Evolutionary conservation across 2,888 invertebrate genomes (phyloP).

Genomic region (Folsomia manolachei): DNA sequence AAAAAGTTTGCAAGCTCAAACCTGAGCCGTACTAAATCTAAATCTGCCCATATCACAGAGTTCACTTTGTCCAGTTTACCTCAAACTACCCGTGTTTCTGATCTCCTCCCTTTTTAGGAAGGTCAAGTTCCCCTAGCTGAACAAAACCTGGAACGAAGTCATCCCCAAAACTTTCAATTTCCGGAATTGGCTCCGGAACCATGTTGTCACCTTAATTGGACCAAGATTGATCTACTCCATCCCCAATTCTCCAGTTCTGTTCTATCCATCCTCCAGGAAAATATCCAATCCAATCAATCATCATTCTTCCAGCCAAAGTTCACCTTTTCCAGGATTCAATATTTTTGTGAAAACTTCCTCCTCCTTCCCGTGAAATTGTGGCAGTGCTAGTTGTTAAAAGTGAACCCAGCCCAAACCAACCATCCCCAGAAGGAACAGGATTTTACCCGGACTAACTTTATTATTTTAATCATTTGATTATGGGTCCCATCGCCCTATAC

Average conservation of each 20-base stretch:
- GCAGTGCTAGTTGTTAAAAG: background rate
- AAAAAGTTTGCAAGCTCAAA: too few relatives aligned
- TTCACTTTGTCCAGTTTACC: too few relatives aligned
- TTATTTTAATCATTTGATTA: slow-evolving; percentile 26
- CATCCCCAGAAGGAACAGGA: background rate
- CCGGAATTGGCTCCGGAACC: background rate
- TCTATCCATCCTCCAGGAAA: too few relatives aligned
- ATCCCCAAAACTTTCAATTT: background rate
- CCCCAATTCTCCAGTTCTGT: background rate
- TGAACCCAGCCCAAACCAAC: background rate
- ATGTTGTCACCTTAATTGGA: background rate
- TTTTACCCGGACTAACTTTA: background rate
- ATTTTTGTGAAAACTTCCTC: too few relatives aligned
- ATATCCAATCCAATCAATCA: too few relatives aligned
- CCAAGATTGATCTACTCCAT: background rate
- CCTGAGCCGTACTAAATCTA: too few relatives aligned
- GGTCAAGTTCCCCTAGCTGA: background rate
- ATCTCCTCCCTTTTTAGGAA: too few relatives aligned
- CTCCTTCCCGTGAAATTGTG: too few relatives aligned
- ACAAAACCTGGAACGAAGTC: background rate
- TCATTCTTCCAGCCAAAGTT: background rate
- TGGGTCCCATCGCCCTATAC: slow-evolving; percentile 56
- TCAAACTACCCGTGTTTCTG: too few relatives aligned
- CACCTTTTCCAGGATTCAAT: background rate
- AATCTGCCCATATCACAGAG: too few relatives aligned